Evolutionary conservation across 1,140 invertebrate genomes (phyloP).

Genomic region (Drosophila kurseongensis): DNA sequence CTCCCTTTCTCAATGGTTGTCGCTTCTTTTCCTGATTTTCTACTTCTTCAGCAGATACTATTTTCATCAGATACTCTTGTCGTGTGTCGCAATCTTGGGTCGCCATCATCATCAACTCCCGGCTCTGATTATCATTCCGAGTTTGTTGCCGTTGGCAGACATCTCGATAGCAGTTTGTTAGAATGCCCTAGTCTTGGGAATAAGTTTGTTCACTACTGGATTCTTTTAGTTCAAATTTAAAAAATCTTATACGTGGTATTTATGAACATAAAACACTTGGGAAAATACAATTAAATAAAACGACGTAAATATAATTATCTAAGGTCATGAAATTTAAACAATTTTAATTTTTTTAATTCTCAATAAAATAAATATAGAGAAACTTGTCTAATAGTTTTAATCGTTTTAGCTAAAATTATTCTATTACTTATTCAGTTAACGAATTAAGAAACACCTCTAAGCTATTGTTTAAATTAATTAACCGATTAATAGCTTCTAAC

Average conservation of each 20-base stretch:
- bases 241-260: neutral
- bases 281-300: too few relatives aligned
- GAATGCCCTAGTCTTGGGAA: neutral
- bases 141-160: constrained; percentile 50
- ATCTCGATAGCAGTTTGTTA: constrained; percentile 28
- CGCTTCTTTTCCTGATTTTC: constrained; percentile 3
- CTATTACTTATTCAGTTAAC: neutral
- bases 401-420: neutral
- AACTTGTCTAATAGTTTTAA: too few relatives aligned
- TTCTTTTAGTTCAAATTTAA: neutral
- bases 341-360: too few relatives aligned
- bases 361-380: too few relatives aligned
- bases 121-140: constrained; percentile 46
- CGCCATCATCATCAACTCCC: constrained; percentile 36
- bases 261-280: too few relatives aligned
- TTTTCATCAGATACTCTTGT: constrained; percentile 21
- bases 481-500: constrained; percentile 11
- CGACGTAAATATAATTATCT: too few relatives aligned
- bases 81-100: constrained; percentile 62
- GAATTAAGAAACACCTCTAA: neutral
- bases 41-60: constrained; percentile 28
- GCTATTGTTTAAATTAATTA: constrained; percentile 1
- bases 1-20: constrained; percentile 14
- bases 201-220: neutral
- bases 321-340: too few relatives aligned